phyloP scores from a whole-genome alignment of 2,888 invertebrate genomes.

The Empis livida region DNA sequence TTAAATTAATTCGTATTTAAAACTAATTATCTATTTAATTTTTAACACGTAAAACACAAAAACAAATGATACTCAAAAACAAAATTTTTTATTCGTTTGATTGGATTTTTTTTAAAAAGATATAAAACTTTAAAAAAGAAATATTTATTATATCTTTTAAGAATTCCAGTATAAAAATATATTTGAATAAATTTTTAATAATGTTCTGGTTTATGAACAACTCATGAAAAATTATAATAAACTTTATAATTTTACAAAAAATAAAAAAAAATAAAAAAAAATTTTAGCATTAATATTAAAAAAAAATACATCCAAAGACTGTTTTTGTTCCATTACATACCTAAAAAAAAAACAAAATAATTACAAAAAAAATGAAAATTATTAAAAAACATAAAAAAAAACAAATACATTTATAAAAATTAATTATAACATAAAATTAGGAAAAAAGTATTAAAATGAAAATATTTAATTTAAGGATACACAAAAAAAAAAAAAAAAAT shows the following conservation, averaged over 20 bases:
- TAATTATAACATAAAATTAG: slow-evolving; percentile 5
- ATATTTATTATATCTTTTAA: no score
- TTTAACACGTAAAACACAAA: slow-evolving; percentile 9
- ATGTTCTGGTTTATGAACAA: no score
- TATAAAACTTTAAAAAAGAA: no score
- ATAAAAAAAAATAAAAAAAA: neutral
- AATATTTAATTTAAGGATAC: slow-evolving; percentile 1
- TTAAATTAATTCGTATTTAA: no score
- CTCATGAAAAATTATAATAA: neutral
- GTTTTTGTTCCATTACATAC: slow-evolving; percentile 34
- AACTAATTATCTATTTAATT: slow-evolving; percentile 6
- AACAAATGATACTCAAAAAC: slow-evolving; percentile 11
- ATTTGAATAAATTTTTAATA: no score
- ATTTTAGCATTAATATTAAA: neutral
- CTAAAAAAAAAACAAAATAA: slow-evolving; percentile 17
- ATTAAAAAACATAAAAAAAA: slow-evolving; percentile 15
- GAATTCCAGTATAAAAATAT: no score
- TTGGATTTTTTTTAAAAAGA: no score
- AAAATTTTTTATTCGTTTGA: slow-evolving; percentile 5
- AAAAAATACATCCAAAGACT: slow-evolving; percentile 35
- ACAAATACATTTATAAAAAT: slow-evolving; percentile 10
- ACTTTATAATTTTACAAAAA: neutral
- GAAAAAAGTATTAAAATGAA: slow-evolving; percentile 6
- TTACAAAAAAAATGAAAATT: slow-evolving; percentile 16
- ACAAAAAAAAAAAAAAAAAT: slow-evolving; percentile 4